Evolutionary conservation across 2,113 vertebrate genomes (phyloP), one percentile per base, ranked within the genome.

Genomic region (Platichthys stellatus): DNA sequence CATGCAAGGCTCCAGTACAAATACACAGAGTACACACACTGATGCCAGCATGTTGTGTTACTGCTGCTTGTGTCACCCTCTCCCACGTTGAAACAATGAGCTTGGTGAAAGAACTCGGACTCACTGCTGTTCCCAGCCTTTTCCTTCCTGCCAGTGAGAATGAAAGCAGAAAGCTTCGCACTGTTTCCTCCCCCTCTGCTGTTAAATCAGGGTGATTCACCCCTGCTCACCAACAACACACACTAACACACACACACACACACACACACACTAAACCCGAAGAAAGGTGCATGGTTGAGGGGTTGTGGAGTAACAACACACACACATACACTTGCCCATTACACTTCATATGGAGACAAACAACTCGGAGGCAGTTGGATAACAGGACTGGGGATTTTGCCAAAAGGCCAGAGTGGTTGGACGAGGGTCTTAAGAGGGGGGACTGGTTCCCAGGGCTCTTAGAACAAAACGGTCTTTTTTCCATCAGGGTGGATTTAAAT

Each of bases 71-170:
- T 59, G 80, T 72, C 72, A 63, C 82, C 60, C 51, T 75, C 84
- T 87, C 89, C 88, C 84, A 88, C 74, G 47, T 78, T 84, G 45
- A 77, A 90, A 91, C 91, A 93, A 91, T 90, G 75, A 83, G 51
- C 66, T 66, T 6, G 84, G 77, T 81, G 87, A 92, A 89, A 90
- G 85, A 76, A 85, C 45, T 40, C 2, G 0, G 74, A 68, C 70
- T 65, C 56, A 31, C 31, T 31, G 31, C 31, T 31, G 31, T 31
- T 90, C 90, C 91, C 92, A 88, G 89, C 91, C 90, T 89, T 92
- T 93, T 93, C 93, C 92, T 93, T 93, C 93, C 93, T 93, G 89
- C 74, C 83, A 72, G 9, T 68, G 47, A 83, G 80, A 89, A 89
- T 13, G 65, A 90, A 81, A 81, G 80, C 78, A 81, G 75, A 88